These are phyloP conservation scores for Oasisia sp. DNA, from an alignment of 2,888 invertebrate genomes.

Conservation along the genomic window DNA sequence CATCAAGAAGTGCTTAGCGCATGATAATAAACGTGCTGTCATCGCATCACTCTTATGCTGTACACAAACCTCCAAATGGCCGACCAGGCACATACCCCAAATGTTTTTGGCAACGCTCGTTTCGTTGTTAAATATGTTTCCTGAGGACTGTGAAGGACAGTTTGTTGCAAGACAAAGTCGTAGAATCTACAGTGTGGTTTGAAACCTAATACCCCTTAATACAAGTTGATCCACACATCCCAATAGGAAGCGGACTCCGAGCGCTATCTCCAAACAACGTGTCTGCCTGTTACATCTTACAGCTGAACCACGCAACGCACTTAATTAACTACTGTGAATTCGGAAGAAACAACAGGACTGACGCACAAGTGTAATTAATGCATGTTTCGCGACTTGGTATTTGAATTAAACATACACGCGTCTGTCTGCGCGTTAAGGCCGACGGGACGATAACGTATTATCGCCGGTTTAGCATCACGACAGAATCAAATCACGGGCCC, in stretches of 20 bases:
- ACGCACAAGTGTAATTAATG: neutral
- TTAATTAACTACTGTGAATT: neutral
- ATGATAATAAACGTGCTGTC: no score
- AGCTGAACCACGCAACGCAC: neutral
- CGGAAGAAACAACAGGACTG: neutral
- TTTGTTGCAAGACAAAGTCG: no score
- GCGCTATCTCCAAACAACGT: neutral
- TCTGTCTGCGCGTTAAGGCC: neutral
- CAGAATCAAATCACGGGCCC: neutral
- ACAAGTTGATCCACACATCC: neutral
- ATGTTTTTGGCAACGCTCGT: no score
- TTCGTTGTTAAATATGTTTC: no score
- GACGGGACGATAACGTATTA: neutral
- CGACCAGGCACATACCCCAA: no score
- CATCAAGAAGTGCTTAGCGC: no score
- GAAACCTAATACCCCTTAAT: neutral
- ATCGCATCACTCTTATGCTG: no score
- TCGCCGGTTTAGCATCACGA: constrained; percentile 4
- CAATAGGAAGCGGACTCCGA: neutral
- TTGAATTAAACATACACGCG: neutral
- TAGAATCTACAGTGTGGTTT: neutral
- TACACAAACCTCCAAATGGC: no score
- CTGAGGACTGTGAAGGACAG: no score
- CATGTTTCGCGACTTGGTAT: neutral
- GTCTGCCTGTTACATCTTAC: neutral